phyloP scores from a whole-genome alignment of 1,140 invertebrate genomes.

The Vollenhovia emeryi region DNA sequence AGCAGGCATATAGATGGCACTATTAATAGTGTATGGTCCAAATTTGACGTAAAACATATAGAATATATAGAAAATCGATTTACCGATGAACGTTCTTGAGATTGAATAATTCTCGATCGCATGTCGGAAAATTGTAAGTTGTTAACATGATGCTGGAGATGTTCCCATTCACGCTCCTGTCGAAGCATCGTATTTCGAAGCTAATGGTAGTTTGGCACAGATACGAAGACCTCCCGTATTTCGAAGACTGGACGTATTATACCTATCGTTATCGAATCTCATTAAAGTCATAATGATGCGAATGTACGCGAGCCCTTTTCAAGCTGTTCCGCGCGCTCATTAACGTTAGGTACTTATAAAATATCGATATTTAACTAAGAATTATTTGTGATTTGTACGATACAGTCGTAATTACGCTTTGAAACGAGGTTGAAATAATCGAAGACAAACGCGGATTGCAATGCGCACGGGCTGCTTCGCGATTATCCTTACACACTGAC shows the following conservation, averaged over 20 bases:
- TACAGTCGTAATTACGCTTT: not conserved
- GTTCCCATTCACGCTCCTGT: not conserved
- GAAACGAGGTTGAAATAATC: conserved; percentile 20
- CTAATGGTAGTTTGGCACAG: not conserved
- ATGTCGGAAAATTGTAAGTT: not conserved
- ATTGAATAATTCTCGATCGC: not conserved
- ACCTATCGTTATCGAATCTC: conserved; percentile 38
- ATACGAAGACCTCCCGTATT: not conserved
- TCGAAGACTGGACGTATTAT: not conserved
- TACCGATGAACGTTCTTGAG: too few species aligned
- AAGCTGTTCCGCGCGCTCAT: not conserved
- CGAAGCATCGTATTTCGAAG: not conserved
- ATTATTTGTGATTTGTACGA: not conserved
- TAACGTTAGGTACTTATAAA: conserved; percentile 25
- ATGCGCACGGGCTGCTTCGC: not conserved
- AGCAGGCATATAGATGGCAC: too few species aligned
- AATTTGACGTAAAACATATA: too few species aligned
- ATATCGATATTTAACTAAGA: not conserved
- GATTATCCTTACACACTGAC: not conserved
- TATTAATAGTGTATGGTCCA: too few species aligned
- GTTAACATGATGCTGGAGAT: not conserved
- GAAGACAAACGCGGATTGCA: not conserved
- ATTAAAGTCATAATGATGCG: conserved; percentile 58
- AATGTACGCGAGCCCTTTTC: not conserved
- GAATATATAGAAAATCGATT: too few species aligned